Percentiles rank a stretch among this genome's conserved stretches.
phyloP scores from a whole-genome alignment of 2,113 vertebrate species.

The Typhlomys cinereus region DNA sequence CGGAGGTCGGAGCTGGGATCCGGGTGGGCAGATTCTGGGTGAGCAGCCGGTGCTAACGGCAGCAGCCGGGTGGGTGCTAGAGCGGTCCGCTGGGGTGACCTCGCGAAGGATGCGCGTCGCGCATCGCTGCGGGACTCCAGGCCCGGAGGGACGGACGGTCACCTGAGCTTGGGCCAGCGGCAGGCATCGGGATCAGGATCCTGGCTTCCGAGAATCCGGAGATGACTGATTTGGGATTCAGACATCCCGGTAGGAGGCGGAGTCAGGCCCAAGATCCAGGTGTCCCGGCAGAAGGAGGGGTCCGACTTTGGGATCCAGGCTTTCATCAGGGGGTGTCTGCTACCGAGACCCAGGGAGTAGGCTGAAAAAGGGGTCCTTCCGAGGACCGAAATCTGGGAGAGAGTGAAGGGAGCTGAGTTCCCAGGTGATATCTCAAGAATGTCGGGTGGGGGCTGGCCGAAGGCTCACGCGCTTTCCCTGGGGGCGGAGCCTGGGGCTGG shows the following conservation, averaged over 20 bases:
- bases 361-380: not conserved
- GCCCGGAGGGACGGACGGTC: slow-evolving; percentile 32
- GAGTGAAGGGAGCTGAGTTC: not conserved
- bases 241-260: not conserved
- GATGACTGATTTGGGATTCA: not conserved
- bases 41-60: not conserved
- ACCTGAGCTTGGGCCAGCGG: not conserved
- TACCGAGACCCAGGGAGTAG: not conserved
- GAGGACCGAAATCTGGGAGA: not conserved
- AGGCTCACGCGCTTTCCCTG: slow-evolving; percentile 29
- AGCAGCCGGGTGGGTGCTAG: not conserved
- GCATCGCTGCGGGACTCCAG: slow-evolving; percentile 4
- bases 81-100: not conserved
- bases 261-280: slow-evolving; percentile 49
- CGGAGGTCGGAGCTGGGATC: slow-evolving; percentile 42
- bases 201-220: not conserved
- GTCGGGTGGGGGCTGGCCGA: not conserved
- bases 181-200: not conserved
- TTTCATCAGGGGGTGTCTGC: slow-evolving; percentile 9
- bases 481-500: slow-evolving; percentile 61
- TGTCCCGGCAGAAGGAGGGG: slow-evolving; percentile 20
- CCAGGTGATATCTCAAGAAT: slow-evolving; percentile 37
- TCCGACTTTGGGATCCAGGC: slow-evolving; percentile 15
- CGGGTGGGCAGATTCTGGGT: slow-evolving; percentile 7
- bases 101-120: not conserved